A percentile compares a stretch with the other conserved stretches of the same genome.
These are phyloP conservation scores for Orius insidiosus DNA, from an alignment of 1,140 invertebrate genomes.

Conservation along the genomic window DNA sequence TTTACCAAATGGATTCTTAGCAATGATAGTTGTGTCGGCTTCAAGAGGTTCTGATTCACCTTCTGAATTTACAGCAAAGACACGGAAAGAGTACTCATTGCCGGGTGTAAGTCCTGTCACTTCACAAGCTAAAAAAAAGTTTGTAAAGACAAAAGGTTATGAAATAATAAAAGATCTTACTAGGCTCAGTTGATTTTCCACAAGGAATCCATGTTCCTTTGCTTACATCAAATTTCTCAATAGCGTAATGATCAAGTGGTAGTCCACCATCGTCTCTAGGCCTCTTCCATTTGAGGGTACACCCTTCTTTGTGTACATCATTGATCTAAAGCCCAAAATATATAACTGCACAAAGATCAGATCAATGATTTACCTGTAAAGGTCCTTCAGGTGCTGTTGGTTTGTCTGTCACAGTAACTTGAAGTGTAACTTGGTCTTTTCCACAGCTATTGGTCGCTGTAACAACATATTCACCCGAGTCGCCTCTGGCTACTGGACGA, in stretches of 20 bases:
- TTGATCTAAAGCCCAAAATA: slow-evolving; percentile 38
- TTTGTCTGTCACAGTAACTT: slow-evolving; percentile 83
- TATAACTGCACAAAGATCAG: background rate
- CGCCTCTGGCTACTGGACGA: slow-evolving; percentile 55
- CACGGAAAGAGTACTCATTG: slow-evolving; percentile 88
- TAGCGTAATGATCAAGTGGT: slow-evolving; percentile 81
- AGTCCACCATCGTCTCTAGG: slow-evolving; percentile 75
- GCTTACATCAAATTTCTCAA: slow-evolving; percentile 84
- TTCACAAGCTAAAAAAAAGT: slow-evolving; percentile 41
- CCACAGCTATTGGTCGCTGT: slow-evolving; percentile 70
- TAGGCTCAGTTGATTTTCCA: slow-evolving; percentile 60
- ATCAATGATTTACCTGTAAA: slow-evolving; percentile 31
- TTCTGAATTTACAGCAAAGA: slow-evolving; percentile 87
- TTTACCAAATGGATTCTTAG: slow-evolving; percentile 87
- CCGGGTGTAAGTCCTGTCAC: slow-evolving; percentile 74
- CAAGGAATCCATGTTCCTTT: slow-evolving; percentile 91
- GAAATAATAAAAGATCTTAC: slow-evolving; percentile 28
- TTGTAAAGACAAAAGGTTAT: background rate
- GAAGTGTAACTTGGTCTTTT: slow-evolving; percentile 74
- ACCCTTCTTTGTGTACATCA: slow-evolving; percentile 84
- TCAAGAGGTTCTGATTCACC: slow-evolving; percentile 90
- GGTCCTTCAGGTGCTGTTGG: slow-evolving; percentile 75
- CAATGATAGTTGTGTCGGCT: slow-evolving; percentile 67
- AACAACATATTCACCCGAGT: slow-evolving; percentile 78
- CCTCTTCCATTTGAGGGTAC: slow-evolving; percentile 85